Conservation (phyloP, 2,113 vertebrate genomes). For the Agelaius phoeniceus region DNA sequence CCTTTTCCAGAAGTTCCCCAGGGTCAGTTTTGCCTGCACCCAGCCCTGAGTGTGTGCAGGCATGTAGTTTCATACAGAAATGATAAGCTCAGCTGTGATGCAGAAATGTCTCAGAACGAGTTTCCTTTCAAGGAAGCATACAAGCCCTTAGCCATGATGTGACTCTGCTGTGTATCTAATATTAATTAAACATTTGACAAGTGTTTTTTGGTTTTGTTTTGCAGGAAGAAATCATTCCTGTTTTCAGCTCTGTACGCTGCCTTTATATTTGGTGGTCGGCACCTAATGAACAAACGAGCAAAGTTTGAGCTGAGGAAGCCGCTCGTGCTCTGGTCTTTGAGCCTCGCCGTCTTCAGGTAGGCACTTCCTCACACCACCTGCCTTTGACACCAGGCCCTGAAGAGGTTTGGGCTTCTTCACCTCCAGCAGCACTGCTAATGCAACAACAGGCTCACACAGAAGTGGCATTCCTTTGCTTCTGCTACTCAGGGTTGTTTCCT, state of each 20-base stretch:
- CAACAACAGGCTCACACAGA: neutral
- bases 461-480: neutral
- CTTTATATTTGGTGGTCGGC: slow-evolving; percentile 94
- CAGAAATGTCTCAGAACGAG: neutral
- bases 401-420: neutral
- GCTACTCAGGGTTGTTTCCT: neutral
- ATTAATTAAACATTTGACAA: neutral
- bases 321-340: slow-evolving; percentile 96
- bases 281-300: slow-evolving; percentile 97
- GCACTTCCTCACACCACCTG: neutral
- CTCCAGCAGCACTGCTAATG: neutral
- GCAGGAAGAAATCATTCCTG: slow-evolving; percentile 98
- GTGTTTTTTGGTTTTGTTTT: slow-evolving; percentile 57
- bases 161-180: neutral
- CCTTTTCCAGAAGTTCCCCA: neutral
- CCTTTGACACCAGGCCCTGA: neutral
- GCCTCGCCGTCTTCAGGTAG: slow-evolving; percentile 96
- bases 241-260: slow-evolving; percentile 95
- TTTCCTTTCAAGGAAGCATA: neutral
- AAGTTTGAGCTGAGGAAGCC: slow-evolving; percentile 99
- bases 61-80: neutral
- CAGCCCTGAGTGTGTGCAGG: neutral
- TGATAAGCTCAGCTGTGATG: accelerated
- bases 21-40: neutral
- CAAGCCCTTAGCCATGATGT: neutral